phyloP scores from a whole-genome alignment of 2,888 invertebrate species.

The Temnothorax rugatulus region DNA sequence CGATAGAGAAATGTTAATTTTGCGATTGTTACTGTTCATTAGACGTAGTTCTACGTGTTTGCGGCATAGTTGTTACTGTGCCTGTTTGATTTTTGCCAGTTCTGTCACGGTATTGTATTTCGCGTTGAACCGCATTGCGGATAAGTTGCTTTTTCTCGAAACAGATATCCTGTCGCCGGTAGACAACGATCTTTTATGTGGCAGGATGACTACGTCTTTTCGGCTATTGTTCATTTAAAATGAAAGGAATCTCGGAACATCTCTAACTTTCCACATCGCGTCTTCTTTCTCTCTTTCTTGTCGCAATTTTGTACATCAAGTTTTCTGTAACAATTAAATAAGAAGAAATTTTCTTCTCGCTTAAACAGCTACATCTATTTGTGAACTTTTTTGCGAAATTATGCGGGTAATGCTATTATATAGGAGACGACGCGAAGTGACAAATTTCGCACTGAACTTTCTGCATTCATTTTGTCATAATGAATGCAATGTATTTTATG shows the following conservation, averaged over 20 bases:
- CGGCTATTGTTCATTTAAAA: slow-evolving; percentile 22
- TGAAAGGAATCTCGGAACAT: slow-evolving; percentile 12
- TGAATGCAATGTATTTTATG: slow-evolving; percentile 1
- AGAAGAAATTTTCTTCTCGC: not conserved
- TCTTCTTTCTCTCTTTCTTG: not conserved
- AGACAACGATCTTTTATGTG: slow-evolving; percentile 50
- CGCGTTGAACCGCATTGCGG: slow-evolving; percentile 29
- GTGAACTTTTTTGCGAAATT: not conserved
- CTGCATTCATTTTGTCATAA: not conserved
- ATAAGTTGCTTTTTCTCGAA: slow-evolving; percentile 27
- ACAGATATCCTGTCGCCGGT: slow-evolving; percentile 5
- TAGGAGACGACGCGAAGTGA: not conserved
- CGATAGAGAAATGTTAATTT: no score
- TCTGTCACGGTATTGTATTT: not conserved
- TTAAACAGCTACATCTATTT: not conserved
- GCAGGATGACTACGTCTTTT: slow-evolving; percentile 47
- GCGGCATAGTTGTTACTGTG: no score
- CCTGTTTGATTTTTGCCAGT: no score
- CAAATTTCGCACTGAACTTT: not conserved
- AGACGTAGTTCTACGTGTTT: no score
- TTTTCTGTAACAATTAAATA: slow-evolving; percentile 1
- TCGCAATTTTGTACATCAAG: not conserved
- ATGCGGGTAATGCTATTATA: not conserved
- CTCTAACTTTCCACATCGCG: slow-evolving; percentile 15
- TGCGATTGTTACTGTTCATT: no score